phyloP scores from a whole-genome alignment of 2,113 vertebrate genomes.

The Gobio gobio region DNA sequence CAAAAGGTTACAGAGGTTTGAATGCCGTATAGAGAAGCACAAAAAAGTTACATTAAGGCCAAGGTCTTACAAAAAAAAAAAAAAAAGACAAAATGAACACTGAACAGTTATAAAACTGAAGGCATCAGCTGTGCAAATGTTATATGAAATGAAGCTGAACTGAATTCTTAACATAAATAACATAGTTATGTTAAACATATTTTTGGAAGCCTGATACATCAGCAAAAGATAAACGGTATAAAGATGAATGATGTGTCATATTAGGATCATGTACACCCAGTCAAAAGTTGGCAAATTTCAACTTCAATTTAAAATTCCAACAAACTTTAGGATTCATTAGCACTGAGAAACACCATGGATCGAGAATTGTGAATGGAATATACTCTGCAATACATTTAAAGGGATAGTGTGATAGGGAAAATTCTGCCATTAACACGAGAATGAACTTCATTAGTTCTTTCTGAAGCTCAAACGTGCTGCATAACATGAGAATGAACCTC shows the following conservation, averaged over 20 bases:
- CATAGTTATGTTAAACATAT: neutral
- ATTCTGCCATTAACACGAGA: no score
- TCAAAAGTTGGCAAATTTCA: neutral
- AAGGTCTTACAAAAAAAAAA: neutral
- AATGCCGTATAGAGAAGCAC: neutral
- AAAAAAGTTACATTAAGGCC: neutral
- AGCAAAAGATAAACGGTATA: neutral
- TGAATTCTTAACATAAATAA: slow-evolving; percentile 5
- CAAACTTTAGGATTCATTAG: slow-evolving; percentile 15
- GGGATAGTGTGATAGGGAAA: no score
- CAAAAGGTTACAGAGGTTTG: slow-evolving; percentile 16
- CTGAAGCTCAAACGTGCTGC: no score
- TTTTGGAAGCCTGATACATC: neutral
- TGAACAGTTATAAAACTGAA: neutral
- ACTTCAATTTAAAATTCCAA: neutral
- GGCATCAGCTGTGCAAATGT: neutral
- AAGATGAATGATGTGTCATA: neutral
- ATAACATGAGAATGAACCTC: no score
- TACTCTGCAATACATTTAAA: neutral
- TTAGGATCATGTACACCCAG: neutral
- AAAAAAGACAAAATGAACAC: neutral
- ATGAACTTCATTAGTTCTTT: no score
- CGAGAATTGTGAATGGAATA: neutral
- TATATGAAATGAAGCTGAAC: neutral
- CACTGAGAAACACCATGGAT: neutral